Percentiles rank a stretch among this genome's conserved stretches.
These are phyloP conservation scores for Diaperis boleti DNA, from an alignment of 2,888 invertebrate species.

Conservation along the genomic window DNA sequence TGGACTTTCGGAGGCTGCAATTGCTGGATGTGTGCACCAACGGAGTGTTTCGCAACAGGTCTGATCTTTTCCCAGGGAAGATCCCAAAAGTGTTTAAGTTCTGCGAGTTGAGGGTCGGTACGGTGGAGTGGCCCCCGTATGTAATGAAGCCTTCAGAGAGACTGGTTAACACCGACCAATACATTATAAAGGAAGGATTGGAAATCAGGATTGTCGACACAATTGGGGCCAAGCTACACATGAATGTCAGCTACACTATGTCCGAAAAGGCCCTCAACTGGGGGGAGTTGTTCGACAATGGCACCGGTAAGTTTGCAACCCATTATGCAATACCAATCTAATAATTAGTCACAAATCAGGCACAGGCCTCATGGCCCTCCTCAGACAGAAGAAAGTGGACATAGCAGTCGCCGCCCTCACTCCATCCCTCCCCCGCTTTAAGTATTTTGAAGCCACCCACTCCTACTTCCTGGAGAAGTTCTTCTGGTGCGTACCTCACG, in stretches of 20 bases:
- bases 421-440: slow-evolving; percentile 34
- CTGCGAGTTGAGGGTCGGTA: slow-evolving; percentile 43
- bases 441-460: slow-evolving; percentile 42
- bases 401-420: slow-evolving; percentile 45
- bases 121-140: slow-evolving; percentile 48
- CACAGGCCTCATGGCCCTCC: slow-evolving; percentile 43
- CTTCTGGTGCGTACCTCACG: slow-evolving; percentile 47
- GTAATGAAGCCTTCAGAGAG: slow-evolving; percentile 39
- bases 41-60: background rate
- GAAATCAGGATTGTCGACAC: slow-evolving; percentile 47
- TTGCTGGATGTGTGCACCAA: slow-evolving; percentile 9
- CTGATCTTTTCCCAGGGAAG: slow-evolving; percentile 37
- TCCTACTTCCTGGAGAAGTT: slow-evolving; percentile 45
- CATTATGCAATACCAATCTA: too few species aligned
- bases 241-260: slow-evolving; percentile 43
- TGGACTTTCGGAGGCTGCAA: background rate
- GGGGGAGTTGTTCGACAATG: slow-evolving; percentile 45
- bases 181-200: slow-evolving; percentile 44
- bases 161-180: slow-evolving; percentile 29
- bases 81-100: slow-evolving; percentile 41
- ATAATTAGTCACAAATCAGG: too few species aligned
- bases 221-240: slow-evolving; percentile 41
- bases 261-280: slow-evolving; percentile 45
- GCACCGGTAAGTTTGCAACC: too few species aligned
- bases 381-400: slow-evolving; percentile 46